Base-by-base conservation (phyloP, 1,140 invertebrate species). In the Euura lappo region DNA sequence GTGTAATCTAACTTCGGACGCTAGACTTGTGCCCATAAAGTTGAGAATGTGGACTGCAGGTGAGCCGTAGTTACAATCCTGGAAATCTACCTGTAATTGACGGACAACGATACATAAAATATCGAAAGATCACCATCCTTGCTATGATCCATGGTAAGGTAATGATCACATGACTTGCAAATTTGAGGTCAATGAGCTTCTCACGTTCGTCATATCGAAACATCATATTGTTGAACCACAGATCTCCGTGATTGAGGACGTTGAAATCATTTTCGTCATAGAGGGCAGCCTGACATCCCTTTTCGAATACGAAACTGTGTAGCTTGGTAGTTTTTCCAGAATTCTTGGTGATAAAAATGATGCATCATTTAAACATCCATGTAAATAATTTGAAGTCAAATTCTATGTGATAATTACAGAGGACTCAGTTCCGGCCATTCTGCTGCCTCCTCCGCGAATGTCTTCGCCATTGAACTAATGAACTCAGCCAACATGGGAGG, bases 181-280 rank as follows among this genome's bases (percentile, higher is more conserved):
- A 91, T 78, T 89, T 89, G 3, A 90, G 86, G 10, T 88, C 81
- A 5, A 88, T 82, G 0, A 89, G 86, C 70, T 88, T 84, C 0
- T 83, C 81, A 0, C 83, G 68, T 0, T 85, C 73, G 69, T 90
- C 80, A 71, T 92, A 92, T 60, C 86, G 86, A 77, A 92, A 93
- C 76, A 93, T 81, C 81, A 93, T 91, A 76, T 93, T 93, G 74
- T 92, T 92, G 1, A 90, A 84, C 91, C 92, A 93, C 44, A 88
- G 84, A 78, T 93, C 92, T 4, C 92, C 92, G 67, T 93, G 92
- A 78, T 90, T 91, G 8, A 93, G 83, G 1, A 92, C 91, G 45
- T 88, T 86, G 71, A 92, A 91, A 11, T 89, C 84, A 3, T 84
- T 75, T 11, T 90, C 82, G 2, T 77, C 79, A 3, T 76, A 47